phyloP scores from a whole-genome alignment of 2,888 invertebrate species.

The Drosophila mettleri region DNA sequence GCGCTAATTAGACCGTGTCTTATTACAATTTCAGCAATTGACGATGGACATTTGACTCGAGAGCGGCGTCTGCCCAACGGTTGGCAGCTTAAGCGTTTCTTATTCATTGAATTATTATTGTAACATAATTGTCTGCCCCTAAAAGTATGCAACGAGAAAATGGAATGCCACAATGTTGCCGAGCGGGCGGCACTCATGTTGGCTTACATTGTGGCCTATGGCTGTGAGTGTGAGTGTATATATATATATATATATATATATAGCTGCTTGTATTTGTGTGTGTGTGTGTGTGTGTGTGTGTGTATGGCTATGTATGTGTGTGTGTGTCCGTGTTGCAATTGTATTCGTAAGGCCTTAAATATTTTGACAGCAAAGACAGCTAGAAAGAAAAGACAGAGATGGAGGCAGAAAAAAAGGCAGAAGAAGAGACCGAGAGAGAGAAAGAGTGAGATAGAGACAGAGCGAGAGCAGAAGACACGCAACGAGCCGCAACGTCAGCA shows the following conservation, averaged over 20 bases:
- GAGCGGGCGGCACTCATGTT: slow-evolving; percentile 1
- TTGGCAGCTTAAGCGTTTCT: slow-evolving; percentile 43
- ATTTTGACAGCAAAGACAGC: slow-evolving; percentile 57
- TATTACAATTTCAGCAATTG: neutral
- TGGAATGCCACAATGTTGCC: slow-evolving; percentile 57
- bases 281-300: slow-evolving; percentile 6
- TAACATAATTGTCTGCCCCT: slow-evolving; percentile 58
- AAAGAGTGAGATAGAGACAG: neutral
- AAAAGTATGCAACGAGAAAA: slow-evolving; percentile 47
- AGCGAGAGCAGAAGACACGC: slow-evolving; percentile 7
- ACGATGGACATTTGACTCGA: neutral
- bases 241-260: too few species aligned
- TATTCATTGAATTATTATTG: slow-evolving; percentile 72
- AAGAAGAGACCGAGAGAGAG: neutral
- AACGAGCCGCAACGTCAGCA: slow-evolving; percentile 58
- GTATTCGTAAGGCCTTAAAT: slow-evolving; percentile 59
- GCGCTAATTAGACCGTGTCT: neutral
- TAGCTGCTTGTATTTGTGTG: neutral
- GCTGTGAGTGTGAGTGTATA: slow-evolving; percentile 1
- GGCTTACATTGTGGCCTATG: slow-evolving; percentile 11
- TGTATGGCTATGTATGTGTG: slow-evolving; percentile 1
- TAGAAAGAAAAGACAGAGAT: slow-evolving; percentile 9
- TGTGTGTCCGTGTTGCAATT: neutral
- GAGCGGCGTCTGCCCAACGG: neutral
- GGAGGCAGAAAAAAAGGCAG: too few species aligned